Base-by-base conservation (phyloP, 2,113 vertebrate genomes). In the Bubo blakistoni region DNA sequence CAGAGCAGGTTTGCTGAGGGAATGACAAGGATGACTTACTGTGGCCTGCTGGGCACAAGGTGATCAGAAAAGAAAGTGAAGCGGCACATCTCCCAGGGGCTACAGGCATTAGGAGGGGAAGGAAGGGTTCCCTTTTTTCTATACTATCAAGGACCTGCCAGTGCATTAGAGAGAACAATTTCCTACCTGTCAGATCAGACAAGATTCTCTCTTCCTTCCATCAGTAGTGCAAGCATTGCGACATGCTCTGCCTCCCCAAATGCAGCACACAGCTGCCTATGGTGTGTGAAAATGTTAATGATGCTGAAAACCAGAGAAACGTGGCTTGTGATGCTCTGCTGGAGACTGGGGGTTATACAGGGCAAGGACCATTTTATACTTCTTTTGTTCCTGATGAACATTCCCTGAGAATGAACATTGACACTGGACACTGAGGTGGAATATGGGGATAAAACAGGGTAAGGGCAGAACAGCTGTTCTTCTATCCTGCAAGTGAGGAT, bases 31-130 rank as follows among this genome's bases (percentile, higher is more conserved):
- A 63, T 3, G 38, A 63, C 26, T n/a, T 57, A 32, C 34, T 51
- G 14, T 3, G 1, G 70, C 42, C 34, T 58, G 49, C 20, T 5
- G 8, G 38, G 69, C 63, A 85, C 47, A 86, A 69, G n/a, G 14
- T 40, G 38, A 58, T 34, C 30, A 27, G 44, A 47, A 67, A 29
- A 62, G n/a, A 65, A 86, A 82, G 30, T 57, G 36, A 88, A 72
- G 30, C 1, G 4, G 76, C 22, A 12, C 1, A 0, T 47, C 30
- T 52, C 17, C 29, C 47, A 34, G 58, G 27, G 36, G 21, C 40
- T 72, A 59, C 21, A 22, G 1, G 5, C 0, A 0, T 61, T 32
- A 51, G 11, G 30, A 66, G 22, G 38, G 12, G 26, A 67, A 81
- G 11, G 26, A 57, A 91, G 34, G 18, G 12, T 52, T 72, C 26